Conservation (phyloP, 2,797 vertebrate genomes). For the Gymnoscopelus microlampas region DNA sequence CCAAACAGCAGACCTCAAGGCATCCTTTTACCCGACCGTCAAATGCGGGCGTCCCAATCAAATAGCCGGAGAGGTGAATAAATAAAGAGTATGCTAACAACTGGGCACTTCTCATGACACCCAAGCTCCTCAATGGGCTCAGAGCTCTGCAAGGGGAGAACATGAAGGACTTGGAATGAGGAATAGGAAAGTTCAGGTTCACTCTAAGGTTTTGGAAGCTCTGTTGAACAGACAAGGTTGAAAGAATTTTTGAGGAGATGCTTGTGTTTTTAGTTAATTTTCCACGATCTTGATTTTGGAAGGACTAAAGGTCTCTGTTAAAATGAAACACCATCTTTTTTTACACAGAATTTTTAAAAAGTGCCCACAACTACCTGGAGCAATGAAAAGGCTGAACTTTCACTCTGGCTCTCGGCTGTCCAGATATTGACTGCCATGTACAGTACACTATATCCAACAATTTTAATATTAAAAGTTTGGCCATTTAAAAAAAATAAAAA, state of each 20-base stretch:
- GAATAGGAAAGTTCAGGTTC: slow-evolving; percentile 59
- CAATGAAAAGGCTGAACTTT: slow-evolving; percentile 4
- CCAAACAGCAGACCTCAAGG: neutral
- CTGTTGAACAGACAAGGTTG: slow-evolving; percentile 60
- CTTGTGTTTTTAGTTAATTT: slow-evolving; percentile 51
- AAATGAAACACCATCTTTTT: slow-evolving; percentile 19
- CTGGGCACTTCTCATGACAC: slow-evolving; percentile 53
- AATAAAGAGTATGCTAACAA: slow-evolving; percentile 64
- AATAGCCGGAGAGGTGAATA: slow-evolving; percentile 58
- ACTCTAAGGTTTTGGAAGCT: slow-evolving; percentile 35
- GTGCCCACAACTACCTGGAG: slow-evolving; percentile 21
- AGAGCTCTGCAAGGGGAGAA: slow-evolving; percentile 42
- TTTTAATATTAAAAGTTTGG: slow-evolving; percentile 34
- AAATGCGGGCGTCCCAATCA: slow-evolving; percentile 46
- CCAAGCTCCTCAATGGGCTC: slow-evolving; percentile 56
- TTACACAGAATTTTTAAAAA: neutral
- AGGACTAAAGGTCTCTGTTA: slow-evolving; percentile 38
- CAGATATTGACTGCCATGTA: slow-evolving; percentile 25
- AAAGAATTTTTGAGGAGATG: slow-evolving; percentile 35
- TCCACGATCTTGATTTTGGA: slow-evolving; percentile 57
- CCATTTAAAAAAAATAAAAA: slow-evolving; percentile 45
- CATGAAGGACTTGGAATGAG: slow-evolving; percentile 60
- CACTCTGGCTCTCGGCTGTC: slow-evolving; percentile 9
- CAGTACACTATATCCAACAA: slow-evolving; percentile 9
- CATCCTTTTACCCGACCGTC: slow-evolving; percentile 44